A percentile compares a stretch with the other conserved stretches of the same genome.
Evolutionary conservation across 2,113 vertebrate genomes (phyloP).

Genomic region (Hepsetus odoe): DNA sequence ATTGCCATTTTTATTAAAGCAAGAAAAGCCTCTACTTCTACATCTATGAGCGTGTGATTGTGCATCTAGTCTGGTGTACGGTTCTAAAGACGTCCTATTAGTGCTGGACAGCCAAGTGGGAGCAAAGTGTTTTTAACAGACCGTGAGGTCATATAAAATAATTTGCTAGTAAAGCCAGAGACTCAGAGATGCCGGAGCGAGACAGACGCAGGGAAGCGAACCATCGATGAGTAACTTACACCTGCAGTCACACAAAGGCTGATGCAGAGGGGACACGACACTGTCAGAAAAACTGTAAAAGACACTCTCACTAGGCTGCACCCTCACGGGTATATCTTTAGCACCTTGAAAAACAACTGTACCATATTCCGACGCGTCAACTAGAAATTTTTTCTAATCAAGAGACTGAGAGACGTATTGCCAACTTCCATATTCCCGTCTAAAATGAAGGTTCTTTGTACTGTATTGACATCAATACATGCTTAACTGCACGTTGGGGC

Average conservation of each 20-base stretch:
- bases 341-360: too few relatives aligned
- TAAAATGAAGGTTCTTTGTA: too few relatives aligned
- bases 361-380: too few relatives aligned
- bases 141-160: slow-evolving; percentile 40
- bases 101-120: slow-evolving; percentile 3
- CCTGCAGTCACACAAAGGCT: slow-evolving; percentile 43
- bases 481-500: too few relatives aligned
- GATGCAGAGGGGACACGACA: slow-evolving; percentile 47
- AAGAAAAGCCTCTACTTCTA: background rate
- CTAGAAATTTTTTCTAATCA: background rate
- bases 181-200: slow-evolving; percentile 21
- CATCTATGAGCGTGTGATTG: too few relatives aligned
- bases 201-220: slow-evolving; percentile 30
- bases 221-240: slow-evolving; percentile 44
- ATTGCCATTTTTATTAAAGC: too few relatives aligned
- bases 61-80: slow-evolving; percentile 2
- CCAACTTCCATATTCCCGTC: background rate
- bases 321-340: too few relatives aligned
- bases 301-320: too few relatives aligned
- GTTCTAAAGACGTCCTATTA: slow-evolving; percentile 18
- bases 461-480: background rate
- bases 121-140: background rate
- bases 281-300: too few relatives aligned
- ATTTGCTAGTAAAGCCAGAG: slow-evolving; percentile 22
- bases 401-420: background rate